Conservation (phyloP, 2,113 vertebrate species). For the Cavia porcellus region DNA sequence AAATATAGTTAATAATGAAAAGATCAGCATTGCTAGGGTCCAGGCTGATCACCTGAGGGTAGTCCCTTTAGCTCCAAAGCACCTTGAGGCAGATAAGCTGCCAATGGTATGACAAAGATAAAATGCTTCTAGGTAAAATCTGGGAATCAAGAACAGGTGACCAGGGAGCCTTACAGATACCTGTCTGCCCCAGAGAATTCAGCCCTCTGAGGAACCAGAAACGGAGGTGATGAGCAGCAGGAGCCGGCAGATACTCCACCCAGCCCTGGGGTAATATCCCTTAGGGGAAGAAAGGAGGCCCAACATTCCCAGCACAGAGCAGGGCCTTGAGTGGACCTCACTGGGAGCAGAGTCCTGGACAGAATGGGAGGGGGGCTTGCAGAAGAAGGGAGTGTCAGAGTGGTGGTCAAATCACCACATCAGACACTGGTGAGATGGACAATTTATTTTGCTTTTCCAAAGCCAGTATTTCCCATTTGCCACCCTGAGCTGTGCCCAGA, state of each 20-base stretch:
- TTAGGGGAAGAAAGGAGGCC: background rate
- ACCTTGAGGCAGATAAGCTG: background rate
- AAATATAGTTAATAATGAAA: slow-evolving; percentile 41
- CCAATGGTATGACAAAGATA: background rate
- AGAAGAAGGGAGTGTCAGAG: background rate
- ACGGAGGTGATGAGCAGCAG: background rate
- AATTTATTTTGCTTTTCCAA: background rate
- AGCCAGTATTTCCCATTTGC: background rate
- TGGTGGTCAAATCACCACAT: background rate
- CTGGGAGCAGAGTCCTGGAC: background rate
- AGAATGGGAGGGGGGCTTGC: background rate
- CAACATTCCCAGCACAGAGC: background rate
- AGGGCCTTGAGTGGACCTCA: background rate
- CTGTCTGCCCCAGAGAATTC: background rate
- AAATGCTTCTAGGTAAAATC: background rate
- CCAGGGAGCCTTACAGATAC: background rate
- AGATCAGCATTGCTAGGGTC: background rate
- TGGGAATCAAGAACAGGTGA: background rate
- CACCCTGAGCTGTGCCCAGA: background rate
- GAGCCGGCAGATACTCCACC: background rate
- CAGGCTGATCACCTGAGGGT: background rate
- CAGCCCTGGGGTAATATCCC: background rate
- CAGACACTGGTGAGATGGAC: background rate
- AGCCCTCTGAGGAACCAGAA: background rate
- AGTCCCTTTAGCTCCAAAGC: background rate